phyloP scores from a whole-genome alignment of 2,888 invertebrate species.

The Rutpela maculata region DNA sequence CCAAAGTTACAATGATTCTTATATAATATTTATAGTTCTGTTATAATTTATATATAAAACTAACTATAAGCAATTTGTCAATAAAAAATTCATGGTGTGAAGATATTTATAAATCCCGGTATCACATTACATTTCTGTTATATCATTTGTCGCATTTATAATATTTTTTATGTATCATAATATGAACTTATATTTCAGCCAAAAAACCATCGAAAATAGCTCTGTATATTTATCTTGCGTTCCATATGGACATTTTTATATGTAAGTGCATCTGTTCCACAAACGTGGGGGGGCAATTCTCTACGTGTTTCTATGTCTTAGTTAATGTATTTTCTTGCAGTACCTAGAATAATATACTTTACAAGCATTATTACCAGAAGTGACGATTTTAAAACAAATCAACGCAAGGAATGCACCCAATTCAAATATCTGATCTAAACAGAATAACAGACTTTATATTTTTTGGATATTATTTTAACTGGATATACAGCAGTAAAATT shows the following conservation, averaged over 20 bases:
- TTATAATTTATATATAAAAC: no score
- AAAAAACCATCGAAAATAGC: not conserved
- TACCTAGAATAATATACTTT: not conserved
- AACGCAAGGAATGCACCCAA: conserved; percentile 2
- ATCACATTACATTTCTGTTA: conserved; percentile 1
- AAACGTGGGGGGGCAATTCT: conserved; percentile 23
- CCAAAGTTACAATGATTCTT: no score
- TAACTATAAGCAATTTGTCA: not conserved
- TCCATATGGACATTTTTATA: conserved; percentile 11
- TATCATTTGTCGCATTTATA: not conserved
- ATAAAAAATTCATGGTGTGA: conserved; percentile 6
- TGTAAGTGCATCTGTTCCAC: conserved; percentile 10
- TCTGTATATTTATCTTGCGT: not conserved
- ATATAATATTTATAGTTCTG: no score
- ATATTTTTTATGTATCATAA: conserved; percentile 1
- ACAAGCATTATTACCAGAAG: not conserved
- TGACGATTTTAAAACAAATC: conserved; percentile 11
- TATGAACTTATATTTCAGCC: not conserved
- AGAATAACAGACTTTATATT: conserved; percentile 9
- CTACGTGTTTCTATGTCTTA: conserved; percentile 1
- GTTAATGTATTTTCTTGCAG: conserved; percentile 18
- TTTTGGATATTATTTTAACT: conserved; percentile 8
- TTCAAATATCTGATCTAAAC: conserved; percentile 1
- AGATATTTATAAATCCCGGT: conserved; percentile 9
- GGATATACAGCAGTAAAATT: conserved; percentile 11